Conservation (phyloP, 2,113 vertebrate genomes). For the Siniperca chuatsi region DNA sequence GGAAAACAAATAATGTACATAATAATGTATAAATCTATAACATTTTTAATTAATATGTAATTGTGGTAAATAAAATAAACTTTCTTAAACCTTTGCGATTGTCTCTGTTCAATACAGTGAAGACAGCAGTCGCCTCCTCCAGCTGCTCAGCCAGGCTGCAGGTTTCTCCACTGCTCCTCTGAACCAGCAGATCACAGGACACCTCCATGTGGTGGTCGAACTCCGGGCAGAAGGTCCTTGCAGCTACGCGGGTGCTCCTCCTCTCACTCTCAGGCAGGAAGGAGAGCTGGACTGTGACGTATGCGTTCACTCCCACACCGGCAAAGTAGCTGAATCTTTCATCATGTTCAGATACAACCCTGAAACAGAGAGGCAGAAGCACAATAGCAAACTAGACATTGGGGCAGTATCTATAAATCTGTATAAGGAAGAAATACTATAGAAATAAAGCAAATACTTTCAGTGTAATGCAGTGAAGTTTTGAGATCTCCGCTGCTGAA, state of each 20-base stretch:
- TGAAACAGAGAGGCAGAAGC: constrained; percentile 64
- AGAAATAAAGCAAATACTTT: not conserved
- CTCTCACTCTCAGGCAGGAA: constrained; percentile 86
- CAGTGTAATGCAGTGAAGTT: too few relatives aligned
- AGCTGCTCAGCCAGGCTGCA: constrained; percentile 92
- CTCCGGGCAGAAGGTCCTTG: constrained; percentile 90
- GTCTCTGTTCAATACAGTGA: constrained; percentile 91
- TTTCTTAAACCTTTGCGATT: constrained; percentile 66
- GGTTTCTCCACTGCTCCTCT: constrained; percentile 87
- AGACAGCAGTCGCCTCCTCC: constrained; percentile 84
- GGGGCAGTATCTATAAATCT: not conserved
- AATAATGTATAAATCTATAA: not conserved
- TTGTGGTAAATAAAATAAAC: not conserved
- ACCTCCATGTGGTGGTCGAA: constrained; percentile 89
- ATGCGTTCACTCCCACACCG: constrained; percentile 89
- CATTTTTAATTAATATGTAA: not conserved
- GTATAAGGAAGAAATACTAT: not conserved
- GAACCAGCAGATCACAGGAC: constrained; percentile 85
- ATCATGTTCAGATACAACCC: constrained; percentile 85
- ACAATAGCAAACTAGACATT: not conserved
- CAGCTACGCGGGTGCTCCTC: constrained; percentile 82
- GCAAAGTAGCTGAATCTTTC: constrained; percentile 83
- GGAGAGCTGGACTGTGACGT: constrained; percentile 86
- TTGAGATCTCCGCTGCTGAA: not conserved
- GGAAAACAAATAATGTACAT: not conserved